Conservation (phyloP, 2,797 vertebrate genomes). For the Aplochiton taeniatus region DNA sequence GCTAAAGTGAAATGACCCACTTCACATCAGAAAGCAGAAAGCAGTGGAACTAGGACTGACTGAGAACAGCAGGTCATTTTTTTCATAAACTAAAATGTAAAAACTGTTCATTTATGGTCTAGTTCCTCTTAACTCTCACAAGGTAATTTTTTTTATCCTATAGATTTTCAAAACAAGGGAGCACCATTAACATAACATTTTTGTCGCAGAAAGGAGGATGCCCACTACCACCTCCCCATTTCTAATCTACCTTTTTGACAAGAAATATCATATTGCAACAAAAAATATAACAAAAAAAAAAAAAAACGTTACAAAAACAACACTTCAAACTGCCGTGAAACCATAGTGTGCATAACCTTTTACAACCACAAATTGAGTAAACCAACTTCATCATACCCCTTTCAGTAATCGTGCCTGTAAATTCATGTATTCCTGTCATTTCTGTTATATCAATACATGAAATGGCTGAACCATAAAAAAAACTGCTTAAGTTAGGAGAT, state of each 20-base stretch:
- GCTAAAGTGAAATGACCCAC: constrained; percentile 19
- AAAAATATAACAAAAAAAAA: constrained; percentile 49
- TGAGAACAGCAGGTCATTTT: neutral
- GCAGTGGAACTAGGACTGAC: too few relatives aligned
- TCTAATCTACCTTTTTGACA: constrained; percentile 23
- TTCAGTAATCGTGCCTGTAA: too few relatives aligned
- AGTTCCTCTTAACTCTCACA: constrained; percentile 29
- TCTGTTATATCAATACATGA: too few relatives aligned
- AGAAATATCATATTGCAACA: constrained; percentile 29
- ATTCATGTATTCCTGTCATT: too few relatives aligned
- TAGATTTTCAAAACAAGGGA: constrained; percentile 34
- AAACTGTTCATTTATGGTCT: constrained; percentile 24
- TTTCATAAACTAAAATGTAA: constrained; percentile 51
- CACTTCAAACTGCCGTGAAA: neutral
- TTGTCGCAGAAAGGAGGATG: constrained; percentile 30
- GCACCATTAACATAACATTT: neutral
- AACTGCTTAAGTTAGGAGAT: too few relatives aligned
- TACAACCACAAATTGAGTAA: neutral
- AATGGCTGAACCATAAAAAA: too few relatives aligned
- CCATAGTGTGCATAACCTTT: neutral
- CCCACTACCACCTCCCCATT: constrained; percentile 20
- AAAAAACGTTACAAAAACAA: constrained; percentile 38
- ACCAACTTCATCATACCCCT: neutral
- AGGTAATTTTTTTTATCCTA: constrained; percentile 28
- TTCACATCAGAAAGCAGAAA: neutral